A percentile compares a stretch with the other conserved stretches of the same genome.
Evolutionary conservation across 2,113 vertebrate genomes (phyloP).

Genomic region (Vimba vimba): DNA sequence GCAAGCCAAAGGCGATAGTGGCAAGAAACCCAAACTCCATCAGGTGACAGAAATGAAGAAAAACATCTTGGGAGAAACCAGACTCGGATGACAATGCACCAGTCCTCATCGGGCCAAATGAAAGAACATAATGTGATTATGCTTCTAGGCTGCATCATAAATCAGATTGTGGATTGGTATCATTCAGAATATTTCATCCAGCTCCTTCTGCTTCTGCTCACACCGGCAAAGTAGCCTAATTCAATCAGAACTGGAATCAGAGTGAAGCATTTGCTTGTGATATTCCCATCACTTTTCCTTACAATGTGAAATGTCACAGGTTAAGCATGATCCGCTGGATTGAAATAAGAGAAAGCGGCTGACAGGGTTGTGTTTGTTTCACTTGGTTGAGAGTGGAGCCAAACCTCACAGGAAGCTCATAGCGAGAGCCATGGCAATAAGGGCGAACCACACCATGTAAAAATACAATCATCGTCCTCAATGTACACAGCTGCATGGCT

Average conservation of each 20-base stretch:
- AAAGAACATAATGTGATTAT: too few species aligned
- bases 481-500: constrained; percentile 21
- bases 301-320: not conserved
- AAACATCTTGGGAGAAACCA: too few species aligned
- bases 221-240: not conserved
- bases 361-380: not conserved
- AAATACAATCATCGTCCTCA: constrained; percentile 20
- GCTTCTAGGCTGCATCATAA: too few species aligned
- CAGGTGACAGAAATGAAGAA: too few species aligned
- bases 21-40: too few species aligned
- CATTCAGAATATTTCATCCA: too few species aligned
- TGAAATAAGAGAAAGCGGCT: not conserved
- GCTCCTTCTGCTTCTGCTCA: too few species aligned
- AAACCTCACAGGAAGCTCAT: constrained; percentile 37
- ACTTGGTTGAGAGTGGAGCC: not conserved
- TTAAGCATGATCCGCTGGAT: not conserved
- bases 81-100: too few species aligned
- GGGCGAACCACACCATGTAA: not conserved
- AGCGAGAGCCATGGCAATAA: not conserved
- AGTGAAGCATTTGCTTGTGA: not conserved
- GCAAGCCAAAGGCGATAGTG: too few species aligned
- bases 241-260: not conserved
- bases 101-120: too few species aligned
- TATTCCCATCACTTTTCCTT: not conserved
- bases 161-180: too few species aligned